phyloP scores from a whole-genome alignment of 2,113 vertebrate genomes.

The Caretta caretta region DNA sequence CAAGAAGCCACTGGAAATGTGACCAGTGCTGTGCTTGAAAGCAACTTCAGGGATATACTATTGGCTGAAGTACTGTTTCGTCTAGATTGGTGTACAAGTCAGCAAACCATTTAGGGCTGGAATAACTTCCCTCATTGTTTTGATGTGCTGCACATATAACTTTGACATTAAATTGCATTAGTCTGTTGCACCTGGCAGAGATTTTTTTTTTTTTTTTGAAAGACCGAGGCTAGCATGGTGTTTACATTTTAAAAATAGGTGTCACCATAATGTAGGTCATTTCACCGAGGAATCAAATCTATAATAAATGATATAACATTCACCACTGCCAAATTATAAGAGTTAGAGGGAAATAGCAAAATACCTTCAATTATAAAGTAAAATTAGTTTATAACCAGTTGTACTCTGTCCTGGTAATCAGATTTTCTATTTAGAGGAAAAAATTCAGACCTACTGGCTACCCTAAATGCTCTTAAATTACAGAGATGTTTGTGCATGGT shows the following conservation, averaged over 20 bases:
- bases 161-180: background rate
- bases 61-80: background rate
- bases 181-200: background rate
- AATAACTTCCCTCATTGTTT: background rate
- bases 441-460: background rate
- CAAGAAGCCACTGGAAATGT: background rate
- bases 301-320: too few relatives aligned
- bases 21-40: background rate
- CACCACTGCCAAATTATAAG: background rate
- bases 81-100: fast-evolving
- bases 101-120: background rate
- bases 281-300: too few relatives aligned
- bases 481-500: background rate
- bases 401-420: background rate
- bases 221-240: background rate
- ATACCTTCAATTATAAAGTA: background rate
- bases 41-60: fast-evolving
- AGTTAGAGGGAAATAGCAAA: background rate
- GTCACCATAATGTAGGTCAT: background rate
- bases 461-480: background rate
- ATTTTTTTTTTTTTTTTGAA: background rate
- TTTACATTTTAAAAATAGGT: background rate
- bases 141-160: background rate
- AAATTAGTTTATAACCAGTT: background rate
- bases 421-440: background rate